Evolutionary conservation across 2,888 invertebrate genomes (phyloP).

Genomic region (Scaptodrosophila latifasciaeformis): DNA sequence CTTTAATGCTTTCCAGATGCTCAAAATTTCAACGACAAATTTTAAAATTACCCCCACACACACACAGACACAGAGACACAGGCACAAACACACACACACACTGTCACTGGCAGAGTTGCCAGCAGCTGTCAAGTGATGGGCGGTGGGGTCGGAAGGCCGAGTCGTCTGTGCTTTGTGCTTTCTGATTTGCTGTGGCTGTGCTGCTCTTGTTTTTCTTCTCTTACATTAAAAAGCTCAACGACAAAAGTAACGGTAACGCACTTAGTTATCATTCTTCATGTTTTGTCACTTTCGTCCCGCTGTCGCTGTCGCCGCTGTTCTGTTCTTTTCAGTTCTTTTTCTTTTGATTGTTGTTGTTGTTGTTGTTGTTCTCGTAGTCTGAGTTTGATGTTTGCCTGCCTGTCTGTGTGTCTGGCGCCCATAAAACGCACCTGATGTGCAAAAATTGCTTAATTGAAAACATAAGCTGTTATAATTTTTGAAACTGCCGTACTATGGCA

Average conservation of each 20-base stretch:
- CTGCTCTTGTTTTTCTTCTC: no score
- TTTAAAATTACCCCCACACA: no score
- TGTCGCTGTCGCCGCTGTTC: slow-evolving; percentile 17
- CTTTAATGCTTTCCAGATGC: slow-evolving; percentile 38
- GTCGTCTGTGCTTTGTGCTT: no score
- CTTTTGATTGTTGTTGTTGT: neutral
- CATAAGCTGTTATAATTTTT: slow-evolving; percentile 64
- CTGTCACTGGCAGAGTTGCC: slow-evolving; percentile 29
- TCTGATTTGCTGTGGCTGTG: no score
- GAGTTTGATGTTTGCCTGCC: slow-evolving; percentile 14
- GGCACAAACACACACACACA: no score
- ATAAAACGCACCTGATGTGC: slow-evolving; percentile 65
- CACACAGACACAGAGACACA: no score
- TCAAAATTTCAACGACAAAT: no score
- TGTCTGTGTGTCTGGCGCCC: slow-evolving; percentile 37
- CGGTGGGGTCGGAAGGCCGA: no score
- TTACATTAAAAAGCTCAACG: slow-evolving; percentile 57
- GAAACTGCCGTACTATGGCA: slow-evolving; percentile 9
- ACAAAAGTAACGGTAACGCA: no score
- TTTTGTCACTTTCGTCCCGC: slow-evolving; percentile 1
- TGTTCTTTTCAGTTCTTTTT: neutral
- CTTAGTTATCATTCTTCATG: slow-evolving; percentile 37
- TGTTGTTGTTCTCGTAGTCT: slow-evolving; percentile 2
- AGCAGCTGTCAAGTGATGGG: slow-evolving; percentile 44
- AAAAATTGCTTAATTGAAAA: slow-evolving; percentile 65